Evolutionary conservation across 2,888 invertebrate species (phyloP), one percentile per base, ranked within the genome.

Genomic region (Parnassius glacialis): DNA sequence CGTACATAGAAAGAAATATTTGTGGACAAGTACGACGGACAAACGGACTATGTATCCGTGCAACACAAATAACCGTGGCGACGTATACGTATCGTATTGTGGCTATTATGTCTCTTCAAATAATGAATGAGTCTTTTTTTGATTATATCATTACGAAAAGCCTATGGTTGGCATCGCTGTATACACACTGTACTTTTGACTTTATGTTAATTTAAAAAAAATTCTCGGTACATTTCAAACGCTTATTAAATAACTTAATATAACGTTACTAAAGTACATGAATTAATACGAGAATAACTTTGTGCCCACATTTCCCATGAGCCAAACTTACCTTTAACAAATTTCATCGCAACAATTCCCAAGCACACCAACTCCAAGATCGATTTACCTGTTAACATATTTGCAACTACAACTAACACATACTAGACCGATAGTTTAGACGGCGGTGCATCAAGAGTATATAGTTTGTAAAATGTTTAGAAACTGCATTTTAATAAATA

Each of bases 381-480:
- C 76, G 78, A 82, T 82, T 78, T 73, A 79, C 77, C 78, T 82
- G 80, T 80, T 80, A 83, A 70, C 76, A 73, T 74, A 77, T 75
- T 76, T 72, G 73, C 70, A 75, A 74, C 70, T 74, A 68, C 64
- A 62, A 50, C 53, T 61, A 64, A 62, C 47, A 47, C 64, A 70
- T 59, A 68, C 64, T 64, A 62, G 55, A 57, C 50, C 51, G 56
- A 52, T 67, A 72, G 65, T 74, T 72, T 62, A 65, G 62, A 64
- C 51, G 42, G 63, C 48, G 47, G 64, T 64, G 56, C 70, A 67
- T 67, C 63, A 7, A 34, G 34, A 1, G 34, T 65, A 65, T 66
- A 57, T 50, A 65, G 55, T 59, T 62, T 57, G 64, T 66, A 62
- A 3, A 60, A 2, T 41, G n/a, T 41, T 2, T 2, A 9, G 41